phyloP scores from a whole-genome alignment of 2,113 vertebrate species.

The Muscicapa adusta region DNA sequence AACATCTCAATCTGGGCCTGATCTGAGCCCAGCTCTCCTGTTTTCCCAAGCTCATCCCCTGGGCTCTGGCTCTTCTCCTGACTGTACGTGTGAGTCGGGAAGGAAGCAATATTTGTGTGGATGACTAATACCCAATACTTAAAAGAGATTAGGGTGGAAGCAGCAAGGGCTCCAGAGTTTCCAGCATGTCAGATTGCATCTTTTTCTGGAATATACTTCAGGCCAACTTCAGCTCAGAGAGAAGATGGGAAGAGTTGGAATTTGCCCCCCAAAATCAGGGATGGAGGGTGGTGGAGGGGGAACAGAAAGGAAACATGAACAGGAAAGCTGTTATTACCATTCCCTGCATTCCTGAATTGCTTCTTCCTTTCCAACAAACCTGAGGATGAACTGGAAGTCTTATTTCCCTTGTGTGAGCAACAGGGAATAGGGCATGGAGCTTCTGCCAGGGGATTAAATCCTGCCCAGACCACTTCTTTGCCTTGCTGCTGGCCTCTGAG shows the following conservation, averaged over 20 bases:
- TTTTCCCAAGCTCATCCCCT: background rate
- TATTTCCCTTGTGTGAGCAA: background rate
- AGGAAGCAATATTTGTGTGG: background rate
- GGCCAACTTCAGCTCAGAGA: background rate
- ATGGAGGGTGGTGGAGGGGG: no score
- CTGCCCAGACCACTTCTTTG: background rate
- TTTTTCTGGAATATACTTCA: background rate
- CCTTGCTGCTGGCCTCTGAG: background rate
- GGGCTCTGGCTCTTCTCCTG: background rate
- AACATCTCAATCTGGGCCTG: background rate
- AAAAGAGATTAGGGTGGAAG: conserved; percentile 7
- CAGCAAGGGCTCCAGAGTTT: background rate
- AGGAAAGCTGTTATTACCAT: background rate
- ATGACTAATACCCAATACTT: conserved; percentile 38
- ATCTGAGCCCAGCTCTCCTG: background rate
- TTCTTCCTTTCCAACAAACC: background rate
- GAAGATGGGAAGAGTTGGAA: background rate
- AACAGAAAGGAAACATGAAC: fast-evolving
- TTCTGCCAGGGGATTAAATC: background rate
- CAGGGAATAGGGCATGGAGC: background rate
- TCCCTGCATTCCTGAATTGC: background rate
- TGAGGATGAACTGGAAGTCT: background rate
- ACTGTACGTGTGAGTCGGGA: background rate
- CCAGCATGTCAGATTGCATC: background rate
- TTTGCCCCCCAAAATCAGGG: background rate